phyloP scores from a whole-genome alignment of 1,140 invertebrate genomes.

The Lepidurus couesii region DNA sequence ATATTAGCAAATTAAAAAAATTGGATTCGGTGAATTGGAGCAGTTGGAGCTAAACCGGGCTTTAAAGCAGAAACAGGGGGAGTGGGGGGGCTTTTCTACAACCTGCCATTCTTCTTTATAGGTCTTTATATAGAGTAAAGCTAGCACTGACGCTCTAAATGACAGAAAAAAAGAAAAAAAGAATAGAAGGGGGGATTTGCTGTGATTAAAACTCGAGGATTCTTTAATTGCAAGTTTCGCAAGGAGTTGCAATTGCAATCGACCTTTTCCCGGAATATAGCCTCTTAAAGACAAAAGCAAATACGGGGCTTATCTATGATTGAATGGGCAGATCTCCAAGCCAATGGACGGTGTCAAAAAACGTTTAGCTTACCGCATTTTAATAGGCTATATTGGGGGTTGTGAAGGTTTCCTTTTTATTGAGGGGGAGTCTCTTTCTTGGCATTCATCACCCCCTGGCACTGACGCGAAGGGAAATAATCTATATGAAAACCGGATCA shows the following conservation, averaged over 20 bases:
- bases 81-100: background rate
- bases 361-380: background rate
- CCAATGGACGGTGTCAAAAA: no score
- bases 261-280: background rate
- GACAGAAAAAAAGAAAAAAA: background rate
- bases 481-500: background rate
- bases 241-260: background rate
- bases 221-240: background rate
- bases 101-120: no score
- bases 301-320: background rate
- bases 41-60: background rate
- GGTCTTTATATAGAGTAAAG: no score
- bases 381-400: background rate
- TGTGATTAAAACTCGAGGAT: background rate
- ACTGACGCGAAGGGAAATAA: constrained; percentile 2
- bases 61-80: background rate
- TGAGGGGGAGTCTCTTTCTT: background rate
- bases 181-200: background rate
- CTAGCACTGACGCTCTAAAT: background rate
- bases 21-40: background rate
- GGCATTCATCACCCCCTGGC: background rate
- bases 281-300: background rate
- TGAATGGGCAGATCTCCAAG: no score
- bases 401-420: background rate
- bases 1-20: background rate